Percentiles rank a stretch among this genome's conserved stretches.
Conservation (phyloP, 2,888 invertebrate species). For the Meiosimyza decipiens region DNA sequence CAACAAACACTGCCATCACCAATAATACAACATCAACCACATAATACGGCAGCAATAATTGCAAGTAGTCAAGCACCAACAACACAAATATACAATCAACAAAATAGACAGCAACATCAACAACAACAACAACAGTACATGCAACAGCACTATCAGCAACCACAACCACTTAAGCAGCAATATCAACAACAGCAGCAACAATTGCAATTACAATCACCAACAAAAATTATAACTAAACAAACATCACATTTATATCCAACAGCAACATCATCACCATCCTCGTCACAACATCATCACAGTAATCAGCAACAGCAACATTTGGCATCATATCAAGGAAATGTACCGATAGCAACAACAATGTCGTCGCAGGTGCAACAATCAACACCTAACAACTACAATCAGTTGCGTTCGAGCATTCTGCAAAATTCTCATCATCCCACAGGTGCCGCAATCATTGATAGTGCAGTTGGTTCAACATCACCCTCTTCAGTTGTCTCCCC, state of each 20-base stretch:
- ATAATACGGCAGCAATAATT: slow-evolving; percentile 64
- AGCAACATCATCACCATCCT: slow-evolving; percentile 51
- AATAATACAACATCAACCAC: slow-evolving; percentile 66
- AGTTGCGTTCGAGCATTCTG: slow-evolving; percentile 63
- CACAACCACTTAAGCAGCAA: slow-evolving; percentile 48
- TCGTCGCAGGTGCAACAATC: slow-evolving; percentile 58
- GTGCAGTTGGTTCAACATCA: slow-evolving; percentile 39
- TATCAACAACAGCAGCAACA: slow-evolving; percentile 47
- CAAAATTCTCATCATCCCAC: slow-evolving; percentile 66
- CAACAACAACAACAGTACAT: slow-evolving; percentile 51
- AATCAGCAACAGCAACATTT: slow-evolving; percentile 49
- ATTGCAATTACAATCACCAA: slow-evolving; percentile 47
- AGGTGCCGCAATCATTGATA: slow-evolving; percentile 50
- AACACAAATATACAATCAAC: slow-evolving; percentile 50
- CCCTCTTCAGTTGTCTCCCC: slow-evolving; percentile 37
- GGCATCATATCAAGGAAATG: slow-evolving; percentile 39
- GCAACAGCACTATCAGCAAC: slow-evolving; percentile 53
- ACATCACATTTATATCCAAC: slow-evolving; percentile 66
- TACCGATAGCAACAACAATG: slow-evolving; percentile 43
- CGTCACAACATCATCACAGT: slow-evolving; percentile 47
- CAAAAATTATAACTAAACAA: slow-evolving; percentile 58
- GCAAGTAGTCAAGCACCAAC: slow-evolving; percentile 59
- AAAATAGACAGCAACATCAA: slow-evolving; percentile 49
- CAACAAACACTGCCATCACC: slow-evolving; percentile 63
- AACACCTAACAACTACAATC: slow-evolving; percentile 59